phyloP scores from a whole-genome alignment of 1,140 invertebrate genomes.

The Drosophila lacertosa region DNA sequence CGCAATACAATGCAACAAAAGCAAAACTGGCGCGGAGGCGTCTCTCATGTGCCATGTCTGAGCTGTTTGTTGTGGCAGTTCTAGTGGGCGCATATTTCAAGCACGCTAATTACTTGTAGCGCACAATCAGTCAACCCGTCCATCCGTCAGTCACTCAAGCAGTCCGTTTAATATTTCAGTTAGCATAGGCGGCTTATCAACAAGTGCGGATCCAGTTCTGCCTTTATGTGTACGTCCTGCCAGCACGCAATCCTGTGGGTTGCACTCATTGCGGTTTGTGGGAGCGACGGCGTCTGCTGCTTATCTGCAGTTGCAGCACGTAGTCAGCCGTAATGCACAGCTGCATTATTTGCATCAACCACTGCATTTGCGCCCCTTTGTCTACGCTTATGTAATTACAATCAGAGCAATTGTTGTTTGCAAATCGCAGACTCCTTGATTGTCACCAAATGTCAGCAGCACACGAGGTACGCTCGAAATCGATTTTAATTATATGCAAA shows the following conservation, averaged over 20 bases:
- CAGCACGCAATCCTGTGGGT: conserved; percentile 31
- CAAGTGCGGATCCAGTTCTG: conserved; percentile 21
- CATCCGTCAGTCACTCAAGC: conserved; percentile 24
- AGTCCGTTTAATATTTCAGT: conserved; percentile 36
- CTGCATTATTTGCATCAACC: background rate
- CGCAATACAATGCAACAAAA: conserved; percentile 56
- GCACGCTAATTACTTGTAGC: conserved; percentile 43
- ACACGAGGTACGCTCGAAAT: conserved; percentile 33
- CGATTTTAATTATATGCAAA: conserved; percentile 60
- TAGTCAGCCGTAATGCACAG: conserved; percentile 42
- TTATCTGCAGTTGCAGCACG: conserved; percentile 73
- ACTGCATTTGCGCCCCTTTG: conserved; percentile 27
- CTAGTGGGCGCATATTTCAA: conserved; percentile 33
- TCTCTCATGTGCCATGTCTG: conserved; percentile 1
- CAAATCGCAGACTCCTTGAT: conserved; percentile 63
- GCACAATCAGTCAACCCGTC: conserved; percentile 19
- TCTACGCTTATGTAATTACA: conserved; percentile 59
- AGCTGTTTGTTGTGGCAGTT: conserved; percentile 10
- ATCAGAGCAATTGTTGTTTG: conserved; percentile 68
- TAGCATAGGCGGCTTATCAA: conserved; percentile 32
- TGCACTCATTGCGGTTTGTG: conserved; percentile 12
- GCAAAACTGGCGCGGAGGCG: conserved; percentile 24
- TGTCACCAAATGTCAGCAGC: conserved; percentile 37
- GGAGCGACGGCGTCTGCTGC: conserved; percentile 31
- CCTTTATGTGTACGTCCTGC: conserved; percentile 17